Evolutionary conservation across 2,113 vertebrate genomes (phyloP).

Genomic region (Nesospiza acunhae): DNA sequence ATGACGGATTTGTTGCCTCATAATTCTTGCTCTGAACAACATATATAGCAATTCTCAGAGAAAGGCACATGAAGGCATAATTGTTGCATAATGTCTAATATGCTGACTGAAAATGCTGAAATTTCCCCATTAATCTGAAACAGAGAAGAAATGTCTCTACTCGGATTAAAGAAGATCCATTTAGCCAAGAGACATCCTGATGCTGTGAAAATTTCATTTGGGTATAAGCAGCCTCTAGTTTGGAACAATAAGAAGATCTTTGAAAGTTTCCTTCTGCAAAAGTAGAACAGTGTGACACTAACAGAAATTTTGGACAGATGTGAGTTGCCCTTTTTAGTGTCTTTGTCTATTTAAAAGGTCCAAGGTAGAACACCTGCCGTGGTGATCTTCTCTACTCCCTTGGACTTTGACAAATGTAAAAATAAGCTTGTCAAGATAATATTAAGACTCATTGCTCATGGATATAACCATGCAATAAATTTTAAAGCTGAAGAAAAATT

Average conservation of each 20-base stretch:
- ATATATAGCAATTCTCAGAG: background rate
- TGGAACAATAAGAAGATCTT: background rate
- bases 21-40: background rate
- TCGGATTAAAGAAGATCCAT: background rate
- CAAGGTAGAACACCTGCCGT: constrained; percentile 6
- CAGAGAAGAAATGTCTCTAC: background rate
- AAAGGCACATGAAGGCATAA: background rate
- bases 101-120: background rate
- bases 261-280: background rate
- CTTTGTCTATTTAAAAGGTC: constrained; percentile 20
- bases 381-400: background rate
- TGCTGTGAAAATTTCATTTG: background rate
- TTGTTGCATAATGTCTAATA: background rate
- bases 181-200: background rate
- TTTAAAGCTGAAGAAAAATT: constrained; percentile 1
- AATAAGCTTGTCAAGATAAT: constrained; percentile 47
- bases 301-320: background rate
- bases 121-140: background rate
- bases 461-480: background rate
- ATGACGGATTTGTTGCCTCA: constrained; percentile 15
- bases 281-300: background rate
- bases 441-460: background rate
- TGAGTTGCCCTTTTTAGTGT: background rate
- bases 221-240: background rate
- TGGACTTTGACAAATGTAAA: background rate